Conservation (phyloP, 2,888 invertebrate species). For the Stramonita haemastoma region DNA sequence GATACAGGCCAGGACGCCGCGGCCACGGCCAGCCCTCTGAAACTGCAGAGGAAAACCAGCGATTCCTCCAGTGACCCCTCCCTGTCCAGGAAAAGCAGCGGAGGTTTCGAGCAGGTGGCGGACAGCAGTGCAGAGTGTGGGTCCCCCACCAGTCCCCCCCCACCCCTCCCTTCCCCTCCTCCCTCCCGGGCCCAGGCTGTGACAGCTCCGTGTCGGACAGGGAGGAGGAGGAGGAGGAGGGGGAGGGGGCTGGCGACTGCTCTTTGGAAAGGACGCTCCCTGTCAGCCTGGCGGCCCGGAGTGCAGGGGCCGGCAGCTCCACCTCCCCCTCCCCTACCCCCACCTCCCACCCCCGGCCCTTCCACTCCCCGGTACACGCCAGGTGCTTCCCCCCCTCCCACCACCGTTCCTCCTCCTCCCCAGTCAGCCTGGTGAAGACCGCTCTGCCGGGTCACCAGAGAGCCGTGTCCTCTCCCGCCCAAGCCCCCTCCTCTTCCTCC, state of each 20-base stretch:
- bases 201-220: neutral
- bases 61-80: neutral
- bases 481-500: neutral
- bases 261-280: neutral
- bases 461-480: neutral
- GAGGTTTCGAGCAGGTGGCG: neutral
- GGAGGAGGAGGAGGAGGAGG: neutral
- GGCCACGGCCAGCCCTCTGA: neutral
- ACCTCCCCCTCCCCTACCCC: neutral
- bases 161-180: neutral
- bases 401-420: constrained; percentile 13
- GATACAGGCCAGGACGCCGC: neutral
- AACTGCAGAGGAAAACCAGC: neutral
- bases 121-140: no score
- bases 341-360: neutral
- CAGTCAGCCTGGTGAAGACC: neutral
- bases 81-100: neutral
- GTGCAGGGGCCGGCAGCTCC: neutral
- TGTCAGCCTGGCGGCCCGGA: neutral
- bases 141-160: neutral
- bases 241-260: neutral
- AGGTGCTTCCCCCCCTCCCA: neutral
- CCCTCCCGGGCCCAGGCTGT: neutral
- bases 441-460: neutral
- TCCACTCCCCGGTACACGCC: constrained; percentile 18